Percentiles rank a stretch among this genome's conserved stretches.
phyloP scores from a whole-genome alignment of 2,797 vertebrate species.

The Petrocephalus schoutedeni region DNA sequence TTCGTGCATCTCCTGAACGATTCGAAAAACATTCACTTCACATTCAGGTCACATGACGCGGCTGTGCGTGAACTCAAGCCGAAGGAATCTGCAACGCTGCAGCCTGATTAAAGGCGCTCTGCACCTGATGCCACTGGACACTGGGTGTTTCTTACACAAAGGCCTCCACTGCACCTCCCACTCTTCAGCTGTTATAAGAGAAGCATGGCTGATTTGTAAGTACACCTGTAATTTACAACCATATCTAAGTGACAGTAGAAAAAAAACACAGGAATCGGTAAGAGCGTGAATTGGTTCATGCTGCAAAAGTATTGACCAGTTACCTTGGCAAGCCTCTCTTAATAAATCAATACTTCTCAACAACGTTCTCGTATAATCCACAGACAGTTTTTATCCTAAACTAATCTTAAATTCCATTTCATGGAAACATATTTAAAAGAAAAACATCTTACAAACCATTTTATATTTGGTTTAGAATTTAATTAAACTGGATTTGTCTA shows the following conservation, averaged over 20 bases:
- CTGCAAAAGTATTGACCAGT: not conserved
- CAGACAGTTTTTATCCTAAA: conserved; percentile 7
- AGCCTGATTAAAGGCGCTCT: not conserved
- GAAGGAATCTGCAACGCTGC: not conserved
- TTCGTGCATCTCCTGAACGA: not conserved
- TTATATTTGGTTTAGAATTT: conserved; percentile 6
- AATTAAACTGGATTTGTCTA: conserved; percentile 10
- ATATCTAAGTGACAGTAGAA: not conserved
- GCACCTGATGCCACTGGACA: not conserved
- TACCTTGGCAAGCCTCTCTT: not conserved
- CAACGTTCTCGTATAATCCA: not conserved
- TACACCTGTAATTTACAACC: not conserved
- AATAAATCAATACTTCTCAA: not conserved
- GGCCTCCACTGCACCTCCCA: not conserved
- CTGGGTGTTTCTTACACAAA: not conserved
- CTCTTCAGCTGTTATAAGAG: not conserved
- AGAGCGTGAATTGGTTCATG: not conserved
- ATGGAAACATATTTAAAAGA: not conserved
- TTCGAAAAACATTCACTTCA: not conserved
- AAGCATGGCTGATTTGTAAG: not conserved
- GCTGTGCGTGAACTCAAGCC: not conserved
- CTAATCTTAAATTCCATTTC: conserved; percentile 10
- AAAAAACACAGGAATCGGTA: not conserved
- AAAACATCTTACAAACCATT: not conserved
- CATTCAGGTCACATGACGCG: not conserved